These are phyloP conservation scores for Parnassius orleans DNA, from an alignment of 2,888 invertebrate genomes.

Conservation along the genomic window DNA sequence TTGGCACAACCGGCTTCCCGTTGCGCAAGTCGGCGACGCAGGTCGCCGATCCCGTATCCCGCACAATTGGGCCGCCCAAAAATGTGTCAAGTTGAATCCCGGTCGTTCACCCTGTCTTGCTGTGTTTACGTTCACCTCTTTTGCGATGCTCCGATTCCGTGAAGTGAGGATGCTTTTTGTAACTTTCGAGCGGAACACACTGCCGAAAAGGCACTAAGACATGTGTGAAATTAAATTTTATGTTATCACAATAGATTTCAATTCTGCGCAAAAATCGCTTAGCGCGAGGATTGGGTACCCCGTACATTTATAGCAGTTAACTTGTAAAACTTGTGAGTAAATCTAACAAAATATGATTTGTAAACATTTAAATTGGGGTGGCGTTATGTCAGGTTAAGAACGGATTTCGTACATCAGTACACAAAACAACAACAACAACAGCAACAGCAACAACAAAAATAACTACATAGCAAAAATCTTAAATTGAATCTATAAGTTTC, in stretches of 20 bases:
- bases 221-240: not conserved
- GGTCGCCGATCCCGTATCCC: slow-evolving; percentile 60
- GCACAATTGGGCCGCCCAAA: slow-evolving; percentile 73
- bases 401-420: not conserved
- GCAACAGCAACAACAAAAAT: too few relatives aligned
- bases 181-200: not conserved
- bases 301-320: not conserved
- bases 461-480: too few relatives aligned
- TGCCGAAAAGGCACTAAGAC: not conserved
- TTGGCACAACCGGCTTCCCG: slow-evolving; percentile 60
- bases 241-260: not conserved
- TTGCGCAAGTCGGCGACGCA: slow-evolving; percentile 64
- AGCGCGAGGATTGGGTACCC: not conserved
- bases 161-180: slow-evolving; percentile 19
- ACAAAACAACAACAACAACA: too few relatives aligned
- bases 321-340: slow-evolving; percentile 5
- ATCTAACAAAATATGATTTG: slow-evolving; percentile 1
- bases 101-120: slow-evolving; percentile 62
- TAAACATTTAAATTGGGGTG: slow-evolving; percentile 13
- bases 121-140: slow-evolving; percentile 65
- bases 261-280: not conserved
- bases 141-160: slow-evolving; percentile 42
- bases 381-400: slow-evolving; percentile 21
- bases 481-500: too few relatives aligned
- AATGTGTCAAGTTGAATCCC: slow-evolving; percentile 79